Percentiles rank a stretch among this genome's conserved stretches.
phyloP scores from a whole-genome alignment of 2,888 invertebrate species.

The Brachypterus glaber region DNA sequence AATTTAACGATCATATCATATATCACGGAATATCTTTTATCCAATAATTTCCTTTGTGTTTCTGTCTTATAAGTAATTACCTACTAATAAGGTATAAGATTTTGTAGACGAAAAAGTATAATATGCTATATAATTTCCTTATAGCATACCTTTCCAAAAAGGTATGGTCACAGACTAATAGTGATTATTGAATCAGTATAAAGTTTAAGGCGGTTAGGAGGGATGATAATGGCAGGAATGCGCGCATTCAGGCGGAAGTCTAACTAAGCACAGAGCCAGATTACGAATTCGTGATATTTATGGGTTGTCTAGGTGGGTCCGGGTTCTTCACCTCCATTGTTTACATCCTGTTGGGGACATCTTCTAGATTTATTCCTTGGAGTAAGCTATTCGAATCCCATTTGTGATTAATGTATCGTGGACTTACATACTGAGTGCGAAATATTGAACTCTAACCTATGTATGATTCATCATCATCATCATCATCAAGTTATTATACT shows the following conservation, averaged over 20 bases:
- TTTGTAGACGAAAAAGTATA: no score
- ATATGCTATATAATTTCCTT: no score
- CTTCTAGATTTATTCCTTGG: constrained; percentile 37
- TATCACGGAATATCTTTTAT: no score
- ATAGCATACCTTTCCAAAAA: not conserved
- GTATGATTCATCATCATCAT: no score
- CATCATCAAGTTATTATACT: no score
- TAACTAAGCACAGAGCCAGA: constrained; percentile 37
- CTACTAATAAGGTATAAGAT: no score
- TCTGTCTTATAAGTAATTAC: no score
- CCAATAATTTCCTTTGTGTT: no score
- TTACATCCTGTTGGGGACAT: constrained; percentile 41
- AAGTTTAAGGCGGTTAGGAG: constrained; percentile 16
- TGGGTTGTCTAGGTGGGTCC: constrained; percentile 39
- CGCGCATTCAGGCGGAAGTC: constrained; percentile 36
- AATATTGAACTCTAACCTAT: no score
- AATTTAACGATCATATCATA: no score
- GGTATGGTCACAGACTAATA: no score
- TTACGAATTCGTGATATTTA: constrained; percentile 40
- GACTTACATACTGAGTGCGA: constrained; percentile 25
- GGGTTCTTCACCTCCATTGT: constrained; percentile 40
- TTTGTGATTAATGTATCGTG: constrained; percentile 29
- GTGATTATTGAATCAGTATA: constrained; percentile 22
- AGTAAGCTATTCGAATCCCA: constrained; percentile 30
- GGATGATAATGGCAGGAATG: constrained; percentile 36